Percentiles rank a stretch among this genome's conserved stretches.
phyloP scores from a whole-genome alignment of 2,888 invertebrate species.

The Cantharis nigra region DNA sequence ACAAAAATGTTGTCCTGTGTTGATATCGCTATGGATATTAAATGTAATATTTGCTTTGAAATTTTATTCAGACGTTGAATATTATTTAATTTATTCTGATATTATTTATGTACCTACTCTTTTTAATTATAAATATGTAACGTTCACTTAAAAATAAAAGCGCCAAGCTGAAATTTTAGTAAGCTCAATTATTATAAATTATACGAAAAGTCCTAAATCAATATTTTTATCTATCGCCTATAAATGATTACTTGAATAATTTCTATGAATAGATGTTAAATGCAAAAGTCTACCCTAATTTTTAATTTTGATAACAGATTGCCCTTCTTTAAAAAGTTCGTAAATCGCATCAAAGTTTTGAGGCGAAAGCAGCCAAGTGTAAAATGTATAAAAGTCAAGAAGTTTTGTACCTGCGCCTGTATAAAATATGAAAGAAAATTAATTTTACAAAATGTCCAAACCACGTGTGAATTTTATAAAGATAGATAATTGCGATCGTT shows the following conservation, averaged over 20 bases:
- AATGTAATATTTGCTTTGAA: background rate
- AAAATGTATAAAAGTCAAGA: slow-evolving; percentile 34
- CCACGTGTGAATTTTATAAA: slow-evolving; percentile 33
- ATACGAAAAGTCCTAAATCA: slow-evolving; percentile 1
- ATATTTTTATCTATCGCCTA: slow-evolving; percentile 30
- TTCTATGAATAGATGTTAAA: slow-evolving; percentile 27
- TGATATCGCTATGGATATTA: too few relatives aligned
- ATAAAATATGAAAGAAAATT: slow-evolving; percentile 41
- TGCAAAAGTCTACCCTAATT: slow-evolving; percentile 31
- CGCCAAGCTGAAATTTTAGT: background rate
- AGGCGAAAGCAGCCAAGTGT: slow-evolving; percentile 32
- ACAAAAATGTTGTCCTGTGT: background rate
- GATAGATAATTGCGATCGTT: slow-evolving; percentile 8
- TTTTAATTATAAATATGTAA: background rate
- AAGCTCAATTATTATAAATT: background rate
- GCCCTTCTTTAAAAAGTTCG: slow-evolving; percentile 32
- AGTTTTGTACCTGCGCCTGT: slow-evolving; percentile 39
- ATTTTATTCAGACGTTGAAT: background rate
- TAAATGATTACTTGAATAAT: slow-evolving; percentile 30
- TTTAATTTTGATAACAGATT: slow-evolving; percentile 36
- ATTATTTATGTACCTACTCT: background rate
- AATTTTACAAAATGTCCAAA: slow-evolving; percentile 37
- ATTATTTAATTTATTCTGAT: background rate
- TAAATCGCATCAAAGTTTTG: slow-evolving; percentile 33
- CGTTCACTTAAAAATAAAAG: background rate